Conservation (phyloP, 2,797 vertebrate species). For the Catostomus latipinnis region DNA sequence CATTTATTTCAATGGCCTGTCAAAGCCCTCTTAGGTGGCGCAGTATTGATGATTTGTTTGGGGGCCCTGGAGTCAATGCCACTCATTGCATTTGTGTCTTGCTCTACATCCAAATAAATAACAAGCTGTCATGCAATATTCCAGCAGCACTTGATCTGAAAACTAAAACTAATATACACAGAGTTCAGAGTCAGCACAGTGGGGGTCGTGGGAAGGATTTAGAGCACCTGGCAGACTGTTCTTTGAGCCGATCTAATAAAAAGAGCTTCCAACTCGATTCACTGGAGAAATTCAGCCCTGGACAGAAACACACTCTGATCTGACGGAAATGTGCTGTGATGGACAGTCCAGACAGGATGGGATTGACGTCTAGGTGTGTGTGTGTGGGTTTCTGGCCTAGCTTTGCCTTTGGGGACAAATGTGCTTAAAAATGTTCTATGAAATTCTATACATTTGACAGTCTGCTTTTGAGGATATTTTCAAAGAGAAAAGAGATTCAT, state of each 20-base stretch:
- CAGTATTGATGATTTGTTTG: background rate
- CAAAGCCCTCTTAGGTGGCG: background rate
- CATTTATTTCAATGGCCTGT: background rate
- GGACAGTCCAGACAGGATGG: background rate
- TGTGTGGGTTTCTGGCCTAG: background rate
- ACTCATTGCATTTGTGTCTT: constrained; percentile 19
- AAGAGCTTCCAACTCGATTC: constrained; percentile 28
- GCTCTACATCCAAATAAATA: constrained; percentile 34
- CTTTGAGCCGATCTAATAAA: constrained; percentile 32
- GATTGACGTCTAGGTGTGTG: background rate
- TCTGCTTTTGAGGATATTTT: background rate
- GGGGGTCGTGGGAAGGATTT: constrained; percentile 4
- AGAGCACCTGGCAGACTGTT: constrained; percentile 30
- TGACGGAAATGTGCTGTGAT: constrained; percentile 3
- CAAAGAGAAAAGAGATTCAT: background rate
- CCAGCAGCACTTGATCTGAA: constrained; percentile 7
- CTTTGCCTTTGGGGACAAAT: background rate
- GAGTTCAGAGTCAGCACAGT: constrained; percentile 9
- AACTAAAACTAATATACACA: background rate
- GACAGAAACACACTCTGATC: constrained; percentile 39
- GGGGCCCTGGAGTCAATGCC: background rate
- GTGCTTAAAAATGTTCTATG: constrained; percentile 22
- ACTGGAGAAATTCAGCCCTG: constrained; percentile 43
- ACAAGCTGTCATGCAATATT: constrained; percentile 18
- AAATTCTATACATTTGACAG: background rate